A percentile compares a stretch with the other conserved stretches of the same genome.
Conservation (phyloP, 2,888 invertebrate species). For the Amaurobius ferox region DNA sequence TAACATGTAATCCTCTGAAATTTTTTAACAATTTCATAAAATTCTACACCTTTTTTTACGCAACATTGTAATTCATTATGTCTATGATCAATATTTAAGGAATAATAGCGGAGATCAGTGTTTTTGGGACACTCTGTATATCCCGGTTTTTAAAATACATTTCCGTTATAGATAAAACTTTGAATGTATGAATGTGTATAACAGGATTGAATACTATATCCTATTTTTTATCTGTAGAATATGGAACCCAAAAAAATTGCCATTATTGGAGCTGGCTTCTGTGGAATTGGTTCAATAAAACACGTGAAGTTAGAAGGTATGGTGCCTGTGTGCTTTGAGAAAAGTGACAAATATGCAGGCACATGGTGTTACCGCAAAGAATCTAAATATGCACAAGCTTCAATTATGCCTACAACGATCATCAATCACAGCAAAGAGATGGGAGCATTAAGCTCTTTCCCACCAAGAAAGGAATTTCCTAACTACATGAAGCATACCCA, state of each 20-base stretch:
- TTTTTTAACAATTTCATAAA: too few relatives aligned
- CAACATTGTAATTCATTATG: too few relatives aligned
- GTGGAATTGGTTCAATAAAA: slow-evolving; percentile 77
- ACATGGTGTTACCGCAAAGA: slow-evolving; percentile 75
- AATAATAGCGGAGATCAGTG: too few relatives aligned
- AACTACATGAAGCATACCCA: slow-evolving; percentile 79
- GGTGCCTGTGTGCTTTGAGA: slow-evolving; percentile 77
- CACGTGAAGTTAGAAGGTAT: slow-evolving; percentile 76
- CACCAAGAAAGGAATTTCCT: slow-evolving; percentile 77
- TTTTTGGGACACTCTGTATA: too few relatives aligned
- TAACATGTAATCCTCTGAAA: too few relatives aligned
- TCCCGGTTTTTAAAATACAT: too few relatives aligned
- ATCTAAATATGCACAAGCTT: slow-evolving; percentile 73
- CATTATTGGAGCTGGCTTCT: slow-evolving; percentile 78
- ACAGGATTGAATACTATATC: too few relatives aligned
- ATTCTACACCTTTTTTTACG: too few relatives aligned
- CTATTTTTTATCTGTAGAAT: background rate
- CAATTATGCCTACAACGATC: slow-evolving; percentile 77
- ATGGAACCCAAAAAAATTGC: slow-evolving; percentile 35
- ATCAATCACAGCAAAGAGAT: slow-evolving; percentile 78
- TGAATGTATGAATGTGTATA: too few relatives aligned
- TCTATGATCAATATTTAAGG: too few relatives aligned
- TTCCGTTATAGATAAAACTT: too few relatives aligned
- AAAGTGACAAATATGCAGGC: slow-evolving; percentile 76
- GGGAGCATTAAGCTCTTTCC: slow-evolving; percentile 78